Evolutionary conservation across 2,888 invertebrate species (phyloP), one percentile per base, ranked within the genome.

Genomic region (Euphydryas editha): DNA sequence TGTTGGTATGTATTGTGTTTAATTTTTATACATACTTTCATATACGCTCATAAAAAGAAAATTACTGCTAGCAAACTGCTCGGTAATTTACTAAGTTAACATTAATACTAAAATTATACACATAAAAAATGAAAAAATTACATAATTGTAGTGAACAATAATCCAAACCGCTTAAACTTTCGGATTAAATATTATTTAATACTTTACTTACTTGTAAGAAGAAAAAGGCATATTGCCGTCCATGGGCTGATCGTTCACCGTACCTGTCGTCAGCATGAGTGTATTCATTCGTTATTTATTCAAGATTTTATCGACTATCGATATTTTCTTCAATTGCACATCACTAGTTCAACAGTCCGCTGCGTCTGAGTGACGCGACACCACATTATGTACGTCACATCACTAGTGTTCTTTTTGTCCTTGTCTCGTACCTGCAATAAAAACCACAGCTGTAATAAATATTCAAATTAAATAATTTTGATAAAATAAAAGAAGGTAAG

Each of bases 201-300:
- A 13, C 36, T 20, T 44, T 72, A 90, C 92, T 90, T 67, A 92
- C 92, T 90, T 92, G 71, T 92, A 92, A 68, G 90, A 86, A 70
- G 92, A 86, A 77, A 90, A 92, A 74, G 92, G 88, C 92, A 92
- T 92, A 75, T 86, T 91, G 76, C 80, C 84, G 75, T 92, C 91
- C 73, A 87, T 84, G 77, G 87, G 79, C 79, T 91, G 92, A 73
- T 92, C 92, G 73, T 92, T 91, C 74, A 87, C 84, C 67, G 82
- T 78, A 70, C 82, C 84, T 72, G 88, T 85, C 74, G 92, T 92
- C 76, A 92, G 90, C 92, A 92, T 92, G 76, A 92, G 92, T 81
- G 88, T 86, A 84, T 92, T 92, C 92, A 92, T 91, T 81, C 86
- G 87, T 77, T 72, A 74, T 78, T 72, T 70, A 73, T 75, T 75